phyloP scores from a whole-genome alignment of 92 coral and sea anemone species.

The Ricordea florida region DNA sequence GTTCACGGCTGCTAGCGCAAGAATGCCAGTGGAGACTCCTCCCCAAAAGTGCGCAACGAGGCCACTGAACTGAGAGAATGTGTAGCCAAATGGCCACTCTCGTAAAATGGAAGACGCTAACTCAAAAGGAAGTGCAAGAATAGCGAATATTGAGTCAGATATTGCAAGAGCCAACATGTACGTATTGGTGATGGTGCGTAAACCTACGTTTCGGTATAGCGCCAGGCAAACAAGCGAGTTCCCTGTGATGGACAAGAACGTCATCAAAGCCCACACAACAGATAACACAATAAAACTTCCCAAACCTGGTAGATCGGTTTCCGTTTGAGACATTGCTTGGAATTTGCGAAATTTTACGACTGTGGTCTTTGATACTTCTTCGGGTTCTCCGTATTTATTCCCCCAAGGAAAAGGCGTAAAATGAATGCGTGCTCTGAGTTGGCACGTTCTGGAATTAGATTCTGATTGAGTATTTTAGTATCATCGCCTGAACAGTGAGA shows the following conservation, averaged over 20 bases:
- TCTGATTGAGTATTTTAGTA: too few species aligned
- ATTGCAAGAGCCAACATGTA: background rate
- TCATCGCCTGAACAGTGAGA: too few species aligned
- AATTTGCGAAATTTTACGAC: too few species aligned
- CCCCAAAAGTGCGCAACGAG: background rate
- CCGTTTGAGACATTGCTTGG: too few species aligned
- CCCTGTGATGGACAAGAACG: background rate
- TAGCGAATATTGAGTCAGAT: background rate
- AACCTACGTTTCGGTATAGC: background rate
- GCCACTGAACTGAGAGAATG: background rate
- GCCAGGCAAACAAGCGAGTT: background rate
- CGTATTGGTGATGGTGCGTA: background rate
- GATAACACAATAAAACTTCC: too few species aligned
- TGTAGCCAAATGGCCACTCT: background rate
- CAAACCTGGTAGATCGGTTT: too few species aligned
- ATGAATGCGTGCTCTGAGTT: too few species aligned
- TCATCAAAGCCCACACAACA: too few species aligned
- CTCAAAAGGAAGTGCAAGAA: background rate
- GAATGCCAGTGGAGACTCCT: background rate
- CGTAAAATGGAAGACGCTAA: background rate
- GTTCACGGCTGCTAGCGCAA: background rate
- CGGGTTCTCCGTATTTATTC: too few species aligned
- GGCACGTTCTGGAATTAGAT: too few species aligned
- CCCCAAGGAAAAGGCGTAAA: too few species aligned
- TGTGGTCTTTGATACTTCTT: too few species aligned